phyloP scores from a whole-genome alignment of 92 coral and sea anemone genomes.

The Zoanthus sansibaricus region DNA sequence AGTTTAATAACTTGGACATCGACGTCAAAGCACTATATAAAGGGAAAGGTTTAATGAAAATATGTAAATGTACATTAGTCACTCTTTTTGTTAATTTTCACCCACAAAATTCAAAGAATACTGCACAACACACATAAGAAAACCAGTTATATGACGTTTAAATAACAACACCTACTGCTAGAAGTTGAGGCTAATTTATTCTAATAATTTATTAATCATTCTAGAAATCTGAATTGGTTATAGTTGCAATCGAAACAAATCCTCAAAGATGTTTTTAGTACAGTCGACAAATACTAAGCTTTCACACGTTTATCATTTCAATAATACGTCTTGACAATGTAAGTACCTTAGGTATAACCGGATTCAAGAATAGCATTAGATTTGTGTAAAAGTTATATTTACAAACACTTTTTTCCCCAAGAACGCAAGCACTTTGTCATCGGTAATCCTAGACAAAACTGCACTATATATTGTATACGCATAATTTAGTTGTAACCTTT shows the following conservation, averaged over 20 bases:
- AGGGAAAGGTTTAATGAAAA: not conserved
- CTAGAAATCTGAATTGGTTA: not conserved
- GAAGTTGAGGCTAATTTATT: constrained; percentile 29
- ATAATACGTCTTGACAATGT: not conserved
- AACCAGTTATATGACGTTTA: not conserved
- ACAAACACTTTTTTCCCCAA: no score
- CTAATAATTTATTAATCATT: constrained; percentile 9
- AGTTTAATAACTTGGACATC: not conserved
- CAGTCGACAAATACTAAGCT: not conserved
- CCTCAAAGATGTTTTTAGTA: not conserved
- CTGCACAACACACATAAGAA: not conserved
- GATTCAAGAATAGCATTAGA: not conserved
- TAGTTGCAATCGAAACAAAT: not conserved
- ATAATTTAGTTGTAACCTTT: no score
- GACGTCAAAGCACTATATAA: not conserved
- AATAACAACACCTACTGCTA: not conserved
- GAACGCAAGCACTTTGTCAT: no score
- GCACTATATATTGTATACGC: no score
- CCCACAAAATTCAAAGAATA: no score
- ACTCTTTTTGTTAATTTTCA: not conserved
- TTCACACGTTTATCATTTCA: not conserved
- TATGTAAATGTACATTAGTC: not conserved
- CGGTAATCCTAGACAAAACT: no score
- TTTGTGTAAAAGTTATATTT: not conserved
- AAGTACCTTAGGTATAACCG: not conserved